Evolutionary conservation across 2,888 invertebrate genomes (phyloP).

Genomic region (Yponomeuta cagnagella): DNA sequence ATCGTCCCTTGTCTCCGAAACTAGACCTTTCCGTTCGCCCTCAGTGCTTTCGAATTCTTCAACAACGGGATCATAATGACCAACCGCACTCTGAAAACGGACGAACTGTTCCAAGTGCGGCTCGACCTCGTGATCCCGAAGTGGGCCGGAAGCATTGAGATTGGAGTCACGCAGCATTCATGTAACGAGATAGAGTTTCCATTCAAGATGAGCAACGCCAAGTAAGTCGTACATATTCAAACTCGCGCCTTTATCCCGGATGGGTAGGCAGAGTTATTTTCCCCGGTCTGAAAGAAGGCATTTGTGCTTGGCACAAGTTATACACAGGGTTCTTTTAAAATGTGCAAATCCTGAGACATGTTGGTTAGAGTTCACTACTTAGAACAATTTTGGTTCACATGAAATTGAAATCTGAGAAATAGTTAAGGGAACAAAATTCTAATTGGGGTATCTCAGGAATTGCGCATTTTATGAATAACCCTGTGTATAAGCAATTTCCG

Average conservation of each 20-base stretch:
- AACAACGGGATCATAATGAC: conserved; percentile 96
- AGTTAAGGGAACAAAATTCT: too few species aligned
- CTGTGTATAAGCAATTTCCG: too few species aligned
- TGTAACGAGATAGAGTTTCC: conserved; percentile 92
- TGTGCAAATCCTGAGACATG: too few species aligned
- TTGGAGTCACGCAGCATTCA: conserved; percentile 93
- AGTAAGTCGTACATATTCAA: conserved; percentile 60
- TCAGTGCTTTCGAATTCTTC: conserved; percentile 91
- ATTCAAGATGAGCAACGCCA: conserved; percentile 95
- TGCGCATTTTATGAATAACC: too few species aligned
- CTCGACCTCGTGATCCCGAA: conserved; percentile 93
- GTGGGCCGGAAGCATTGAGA: conserved; percentile 97
- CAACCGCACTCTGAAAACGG: conserved; percentile 86
- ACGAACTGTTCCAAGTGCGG: conserved; percentile 94
- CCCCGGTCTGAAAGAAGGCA: neutral
- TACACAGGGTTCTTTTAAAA: too few species aligned
- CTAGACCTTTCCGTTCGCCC: neutral
- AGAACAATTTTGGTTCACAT: too few species aligned
- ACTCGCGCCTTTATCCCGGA: neutral
- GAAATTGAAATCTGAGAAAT: too few species aligned
- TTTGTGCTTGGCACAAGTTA: neutral
- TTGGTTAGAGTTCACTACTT: too few species aligned
- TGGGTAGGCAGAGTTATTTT: too few species aligned
- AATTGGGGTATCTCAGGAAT: too few species aligned
- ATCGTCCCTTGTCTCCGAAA: neutral